Conservation (phyloP, 2,113 vertebrate species). For the Podarcis muralis region DNA sequence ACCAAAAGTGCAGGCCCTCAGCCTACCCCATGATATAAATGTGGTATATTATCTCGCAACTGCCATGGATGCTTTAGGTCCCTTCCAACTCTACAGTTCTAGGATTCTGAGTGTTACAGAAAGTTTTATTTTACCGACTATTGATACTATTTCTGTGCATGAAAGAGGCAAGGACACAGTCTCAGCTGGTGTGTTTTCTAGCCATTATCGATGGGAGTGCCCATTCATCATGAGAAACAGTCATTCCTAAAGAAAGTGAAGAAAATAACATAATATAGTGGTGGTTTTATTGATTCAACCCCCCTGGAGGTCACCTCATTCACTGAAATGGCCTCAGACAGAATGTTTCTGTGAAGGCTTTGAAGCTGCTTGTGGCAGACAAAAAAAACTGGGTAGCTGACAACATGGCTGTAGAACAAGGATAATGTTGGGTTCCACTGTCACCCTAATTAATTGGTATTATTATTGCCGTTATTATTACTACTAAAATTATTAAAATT, state of each 20-base stretch:
- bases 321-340: neutral
- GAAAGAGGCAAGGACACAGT: conserved; percentile 9
- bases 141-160: neutral
- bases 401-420: neutral
- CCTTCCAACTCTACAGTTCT: too few relatives aligned
- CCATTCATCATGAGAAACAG: conserved; percentile 7
- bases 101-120: neutral
- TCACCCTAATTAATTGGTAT: neutral
- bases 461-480: too few relatives aligned
- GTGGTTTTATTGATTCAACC: conserved; percentile 1
- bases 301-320: conserved; percentile 2
- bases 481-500: too few relatives aligned
- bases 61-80: too few relatives aligned
- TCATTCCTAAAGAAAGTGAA: neutral
- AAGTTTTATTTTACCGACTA: neutral
- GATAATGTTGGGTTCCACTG: neutral
- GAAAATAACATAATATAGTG: conserved; percentile 3
- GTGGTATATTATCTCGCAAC: neutral
- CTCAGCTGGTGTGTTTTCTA: conserved; percentile 3
- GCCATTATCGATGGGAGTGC: neutral
- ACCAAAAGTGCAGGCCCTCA: neutral
- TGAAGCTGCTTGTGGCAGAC: neutral
- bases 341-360: neutral
- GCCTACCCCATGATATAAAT: neutral
- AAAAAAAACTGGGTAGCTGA: neutral